Conservation (phyloP, 2,888 invertebrate genomes). For the Limenitis camilla region DNA sequence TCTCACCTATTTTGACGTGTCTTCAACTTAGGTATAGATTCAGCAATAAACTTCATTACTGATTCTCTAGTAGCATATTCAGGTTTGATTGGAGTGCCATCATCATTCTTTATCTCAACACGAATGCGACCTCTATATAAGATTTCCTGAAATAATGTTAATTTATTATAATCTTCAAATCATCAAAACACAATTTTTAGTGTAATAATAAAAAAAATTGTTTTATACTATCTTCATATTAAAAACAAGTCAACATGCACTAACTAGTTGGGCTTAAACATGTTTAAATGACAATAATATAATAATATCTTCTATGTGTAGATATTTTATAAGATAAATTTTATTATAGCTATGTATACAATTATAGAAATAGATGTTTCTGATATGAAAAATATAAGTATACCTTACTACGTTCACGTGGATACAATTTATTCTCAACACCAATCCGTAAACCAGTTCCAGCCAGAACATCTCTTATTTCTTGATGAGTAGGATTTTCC, state of each 20-base stretch:
- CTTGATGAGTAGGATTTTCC: slow-evolving; percentile 95
- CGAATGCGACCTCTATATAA: slow-evolving; percentile 90
- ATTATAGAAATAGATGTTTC: no score
- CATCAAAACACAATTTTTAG: no score
- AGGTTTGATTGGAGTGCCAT: slow-evolving; percentile 82
- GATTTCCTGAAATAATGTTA: slow-evolving; percentile 75
- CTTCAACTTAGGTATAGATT: slow-evolving; percentile 93
- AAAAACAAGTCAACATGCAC: no score
- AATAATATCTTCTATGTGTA: no score
- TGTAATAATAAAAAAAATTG: no score
- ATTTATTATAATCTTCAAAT: slow-evolving; percentile 1
- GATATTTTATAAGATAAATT: no score
- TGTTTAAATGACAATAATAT: neutral
- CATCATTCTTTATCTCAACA: slow-evolving; percentile 93
- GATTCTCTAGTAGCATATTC: slow-evolving; percentile 85
- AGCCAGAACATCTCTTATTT: slow-evolving; percentile 93
- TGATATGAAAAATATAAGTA: neutral
- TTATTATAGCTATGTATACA: no score
- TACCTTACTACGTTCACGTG: slow-evolving; percentile 90
- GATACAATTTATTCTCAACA: slow-evolving; percentile 94
- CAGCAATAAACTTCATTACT: slow-evolving; percentile 83
- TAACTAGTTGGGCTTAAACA: no score
- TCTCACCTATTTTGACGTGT: slow-evolving; percentile 77
- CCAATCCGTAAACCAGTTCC: slow-evolving; percentile 88
- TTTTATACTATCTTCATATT: no score